Evolutionary conservation across 2,113 vertebrate genomes (phyloP).

Genomic region (Zosterops borbonicus): DNA sequence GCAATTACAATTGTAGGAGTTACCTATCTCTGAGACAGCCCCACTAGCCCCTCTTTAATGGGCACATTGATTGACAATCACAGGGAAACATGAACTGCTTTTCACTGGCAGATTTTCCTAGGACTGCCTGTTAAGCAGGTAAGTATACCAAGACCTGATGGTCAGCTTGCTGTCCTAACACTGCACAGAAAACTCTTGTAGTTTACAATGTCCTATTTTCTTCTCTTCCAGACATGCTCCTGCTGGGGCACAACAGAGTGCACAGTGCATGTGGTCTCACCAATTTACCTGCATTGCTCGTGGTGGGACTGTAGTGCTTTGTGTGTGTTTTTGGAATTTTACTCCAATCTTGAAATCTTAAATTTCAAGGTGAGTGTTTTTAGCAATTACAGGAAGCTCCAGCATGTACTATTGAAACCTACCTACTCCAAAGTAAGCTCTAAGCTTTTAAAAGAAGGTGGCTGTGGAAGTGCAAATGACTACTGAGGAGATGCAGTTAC

Average conservation of each 20-base stretch:
- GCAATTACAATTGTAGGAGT: background rate
- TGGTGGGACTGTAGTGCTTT: constrained; percentile 39
- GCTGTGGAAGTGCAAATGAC: constrained; percentile 40
- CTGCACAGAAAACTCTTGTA: background rate
- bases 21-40: background rate
- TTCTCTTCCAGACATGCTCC: background rate
- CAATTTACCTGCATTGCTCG: background rate
- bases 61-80: background rate
- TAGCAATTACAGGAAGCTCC: constrained; percentile 52
- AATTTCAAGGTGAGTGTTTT: constrained; percentile 54
- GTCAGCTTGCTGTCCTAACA: background rate
- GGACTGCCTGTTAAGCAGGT: background rate
- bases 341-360: constrained; percentile 39
- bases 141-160: background rate
- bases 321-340: constrained; percentile 28
- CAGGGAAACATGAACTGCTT: background rate
- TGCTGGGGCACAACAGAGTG: background rate
- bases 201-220: background rate
- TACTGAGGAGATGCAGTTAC: constrained; percentile 54
- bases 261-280: background rate
- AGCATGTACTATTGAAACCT: constrained; percentile 20
- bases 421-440: constrained; percentile 37
- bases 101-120: background rate
- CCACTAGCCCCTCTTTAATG: background rate
- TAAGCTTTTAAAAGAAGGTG: constrained; percentile 48